Conservation (phyloP, 1,140 invertebrate species). For the Orchestia grillus region DNA sequence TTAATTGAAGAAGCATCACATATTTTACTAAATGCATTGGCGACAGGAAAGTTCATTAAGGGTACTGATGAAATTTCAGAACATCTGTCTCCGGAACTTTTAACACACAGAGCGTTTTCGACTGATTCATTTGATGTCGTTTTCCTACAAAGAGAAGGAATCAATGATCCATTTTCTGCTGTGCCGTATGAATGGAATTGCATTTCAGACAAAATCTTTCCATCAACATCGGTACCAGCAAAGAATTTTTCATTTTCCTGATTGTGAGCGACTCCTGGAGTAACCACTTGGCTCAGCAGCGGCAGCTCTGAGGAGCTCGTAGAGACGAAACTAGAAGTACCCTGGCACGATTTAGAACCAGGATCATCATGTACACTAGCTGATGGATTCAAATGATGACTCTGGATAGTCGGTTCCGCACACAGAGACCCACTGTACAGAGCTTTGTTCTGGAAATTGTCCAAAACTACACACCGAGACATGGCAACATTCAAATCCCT, state of each 20-base stretch:
- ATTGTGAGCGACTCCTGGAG: background rate
- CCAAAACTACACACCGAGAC: background rate
- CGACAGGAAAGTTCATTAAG: background rate
- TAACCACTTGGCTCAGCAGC: background rate
- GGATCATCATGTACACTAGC: background rate
- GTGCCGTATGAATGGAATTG: background rate
- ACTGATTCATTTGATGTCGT: background rate
- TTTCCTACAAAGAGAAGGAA: background rate
- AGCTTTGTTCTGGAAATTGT: background rate
- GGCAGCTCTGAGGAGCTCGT: background rate
- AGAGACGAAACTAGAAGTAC: background rate
- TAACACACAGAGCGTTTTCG: background rate
- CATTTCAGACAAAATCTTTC: background rate
- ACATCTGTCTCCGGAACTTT: background rate
- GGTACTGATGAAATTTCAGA: background rate
- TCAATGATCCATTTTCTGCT: background rate
- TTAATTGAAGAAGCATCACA: background rate
- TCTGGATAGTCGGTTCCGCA: background rate
- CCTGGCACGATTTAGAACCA: background rate
- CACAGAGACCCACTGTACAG: background rate
- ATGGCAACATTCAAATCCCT: background rate
- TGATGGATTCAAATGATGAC: too few relatives aligned
- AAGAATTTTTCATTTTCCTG: background rate
- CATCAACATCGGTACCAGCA: background rate
- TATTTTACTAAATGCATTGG: background rate